Evolutionary conservation across 1,140 invertebrate species (phyloP).

Genomic region (Caerostris extrusa): DNA sequence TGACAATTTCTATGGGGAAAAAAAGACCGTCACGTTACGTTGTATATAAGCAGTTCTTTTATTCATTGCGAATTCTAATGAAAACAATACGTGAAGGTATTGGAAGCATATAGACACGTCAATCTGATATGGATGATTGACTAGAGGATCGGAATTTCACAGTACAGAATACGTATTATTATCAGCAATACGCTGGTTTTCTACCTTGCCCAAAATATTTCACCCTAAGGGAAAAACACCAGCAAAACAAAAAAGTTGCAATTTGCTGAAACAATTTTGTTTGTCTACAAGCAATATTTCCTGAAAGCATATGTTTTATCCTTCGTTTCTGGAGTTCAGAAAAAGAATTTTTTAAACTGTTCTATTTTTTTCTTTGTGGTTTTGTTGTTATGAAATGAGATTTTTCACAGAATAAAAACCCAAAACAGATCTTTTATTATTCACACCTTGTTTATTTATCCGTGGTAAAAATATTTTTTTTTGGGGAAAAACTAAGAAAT

Average conservation of each 20-base stretch:
- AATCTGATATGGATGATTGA: background rate
- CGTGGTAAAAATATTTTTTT: background rate
- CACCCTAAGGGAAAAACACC: background rate
- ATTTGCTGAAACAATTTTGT: slow-evolving; percentile 30
- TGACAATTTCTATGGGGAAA: background rate
- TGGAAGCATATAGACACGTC: slow-evolving; percentile 1
- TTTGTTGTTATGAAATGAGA: background rate
- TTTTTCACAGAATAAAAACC: background rate
- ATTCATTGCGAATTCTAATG: background rate
- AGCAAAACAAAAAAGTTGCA: background rate
- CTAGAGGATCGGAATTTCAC: background rate
- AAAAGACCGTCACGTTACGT: background rate
- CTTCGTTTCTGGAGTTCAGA: background rate
- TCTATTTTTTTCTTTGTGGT: slow-evolving; percentile 12
- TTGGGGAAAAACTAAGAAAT: background rate
- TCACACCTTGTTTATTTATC: background rate
- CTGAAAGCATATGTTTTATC: background rate
- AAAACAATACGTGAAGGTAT: background rate
- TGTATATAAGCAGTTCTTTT: background rate
- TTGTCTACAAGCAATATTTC: background rate
- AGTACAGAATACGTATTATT: background rate
- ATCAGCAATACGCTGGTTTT: background rate
- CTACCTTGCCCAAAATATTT: slow-evolving; percentile 14
- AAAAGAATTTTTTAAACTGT: slow-evolving; percentile 43
- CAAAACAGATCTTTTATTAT: background rate